These are phyloP conservation scores for Jaculus jaculus DNA, from an alignment of 2,113 vertebrate species.

Conservation along the genomic window DNA sequence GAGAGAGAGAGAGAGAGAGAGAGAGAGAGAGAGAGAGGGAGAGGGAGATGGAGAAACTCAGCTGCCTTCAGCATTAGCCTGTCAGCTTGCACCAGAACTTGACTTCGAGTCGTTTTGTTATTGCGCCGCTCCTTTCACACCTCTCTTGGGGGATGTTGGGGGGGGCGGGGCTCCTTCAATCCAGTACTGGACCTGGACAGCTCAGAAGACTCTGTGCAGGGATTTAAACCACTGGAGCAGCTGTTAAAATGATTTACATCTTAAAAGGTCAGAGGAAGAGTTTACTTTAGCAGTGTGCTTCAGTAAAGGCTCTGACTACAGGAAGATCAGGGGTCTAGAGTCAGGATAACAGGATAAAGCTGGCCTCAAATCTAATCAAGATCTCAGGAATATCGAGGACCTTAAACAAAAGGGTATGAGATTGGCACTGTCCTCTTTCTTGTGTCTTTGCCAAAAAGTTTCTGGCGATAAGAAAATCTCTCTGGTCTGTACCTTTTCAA, in stretches of 20 bases:
- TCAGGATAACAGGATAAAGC: not conserved
- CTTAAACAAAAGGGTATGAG: not conserved
- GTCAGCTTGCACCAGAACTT: no score
- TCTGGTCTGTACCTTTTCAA: not conserved
- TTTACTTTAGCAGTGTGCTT: no score
- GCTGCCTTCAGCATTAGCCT: no score
- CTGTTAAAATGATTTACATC: slow-evolving; percentile 39
- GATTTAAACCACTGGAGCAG: not conserved
- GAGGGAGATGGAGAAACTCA: no score
- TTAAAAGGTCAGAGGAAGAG: not conserved
- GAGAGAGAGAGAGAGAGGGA: no score
- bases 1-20: no score
- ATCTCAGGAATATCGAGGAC: not conserved
- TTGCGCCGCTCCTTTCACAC: no score
- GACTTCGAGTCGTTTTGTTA: no score
- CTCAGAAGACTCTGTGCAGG: not conserved
- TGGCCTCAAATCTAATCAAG: not conserved
- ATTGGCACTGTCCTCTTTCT: not conserved
- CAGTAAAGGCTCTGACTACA: not conserved
- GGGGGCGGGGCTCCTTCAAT: no score
- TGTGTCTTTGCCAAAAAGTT: not conserved
- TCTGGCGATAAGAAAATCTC: not conserved
- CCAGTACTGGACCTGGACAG: no score
- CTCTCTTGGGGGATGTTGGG: no score
- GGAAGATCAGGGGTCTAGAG: not conserved